Evolutionary conservation across 2,888 invertebrate species (phyloP).

Genomic region (Scaptomyza tumidula): DNA sequence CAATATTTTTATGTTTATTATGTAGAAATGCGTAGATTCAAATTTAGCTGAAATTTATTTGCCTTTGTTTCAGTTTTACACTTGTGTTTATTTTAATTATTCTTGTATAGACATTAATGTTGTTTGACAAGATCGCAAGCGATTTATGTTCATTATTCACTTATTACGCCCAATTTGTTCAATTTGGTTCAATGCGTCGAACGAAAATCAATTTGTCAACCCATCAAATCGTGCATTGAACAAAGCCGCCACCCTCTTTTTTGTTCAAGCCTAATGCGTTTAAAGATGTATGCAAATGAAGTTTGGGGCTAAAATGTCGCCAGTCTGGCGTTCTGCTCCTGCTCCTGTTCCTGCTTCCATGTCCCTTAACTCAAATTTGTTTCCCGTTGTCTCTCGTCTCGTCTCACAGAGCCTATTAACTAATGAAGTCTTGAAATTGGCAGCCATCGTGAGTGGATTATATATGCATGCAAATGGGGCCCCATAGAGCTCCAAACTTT

Average conservation of each 20-base stretch:
- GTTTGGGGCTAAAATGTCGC: conserved; percentile 28
- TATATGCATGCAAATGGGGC: conserved; percentile 46
- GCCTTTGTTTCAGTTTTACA: not conserved
- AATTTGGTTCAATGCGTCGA: conserved; percentile 21
- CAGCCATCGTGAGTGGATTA: conserved; percentile 39
- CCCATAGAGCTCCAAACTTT: conserved; percentile 14
- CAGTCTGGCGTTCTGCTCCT: conserved; percentile 42
- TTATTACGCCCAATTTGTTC: conserved; percentile 38
- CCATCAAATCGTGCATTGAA: not conserved
- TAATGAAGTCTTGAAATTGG: conserved; percentile 69
- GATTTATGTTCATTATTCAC: conserved; percentile 25
- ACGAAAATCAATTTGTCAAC: conserved; percentile 23
- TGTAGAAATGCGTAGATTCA: no score
- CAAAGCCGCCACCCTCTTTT: not conserved
- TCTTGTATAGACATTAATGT: conserved; percentile 33
- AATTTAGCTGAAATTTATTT: not conserved
- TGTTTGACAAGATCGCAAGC: conserved; percentile 21
- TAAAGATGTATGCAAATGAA: conserved; percentile 21
- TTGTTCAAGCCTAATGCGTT: not conserved
- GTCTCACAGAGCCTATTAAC: conserved; percentile 52
- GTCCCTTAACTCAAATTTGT: not conserved
- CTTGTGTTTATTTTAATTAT: not conserved
- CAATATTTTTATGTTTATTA: no score
- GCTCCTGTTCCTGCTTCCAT: not conserved
- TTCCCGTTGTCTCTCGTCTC: conserved; percentile 1